Evolutionary conservation across 2,888 invertebrate species (phyloP), one percentile per base, ranked within the genome.

Genomic region (Hypomecis atomaria): DNA sequence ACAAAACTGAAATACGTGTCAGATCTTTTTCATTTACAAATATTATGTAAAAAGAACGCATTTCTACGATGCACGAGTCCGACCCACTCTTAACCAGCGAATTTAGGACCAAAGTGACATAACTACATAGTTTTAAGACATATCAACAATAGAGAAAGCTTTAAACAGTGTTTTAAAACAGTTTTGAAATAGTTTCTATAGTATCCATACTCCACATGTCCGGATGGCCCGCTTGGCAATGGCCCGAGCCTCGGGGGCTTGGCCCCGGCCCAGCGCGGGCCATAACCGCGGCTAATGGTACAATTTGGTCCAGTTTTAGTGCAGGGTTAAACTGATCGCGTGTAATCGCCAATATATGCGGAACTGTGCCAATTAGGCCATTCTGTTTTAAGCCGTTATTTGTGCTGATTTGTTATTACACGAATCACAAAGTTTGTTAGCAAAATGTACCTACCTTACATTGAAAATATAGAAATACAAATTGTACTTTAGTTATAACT

Each of bases 311-410:
- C 56, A 47, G 56, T 56, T 56, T 56, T 38, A 56, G 56, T 47
- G 56, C 47, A 3, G 56, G 56, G 56, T 56, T 56, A 56, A 56
- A 47, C 56, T 56, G 56, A 56, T 56, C 56, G 40, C 38, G 13
- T 48, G 56, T 56, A 40, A 56, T 56, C 45, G 56, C 23, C 56
- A 6, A 56, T 56, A 56, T 47, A n/a, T 38, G 40, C 40, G 23
- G 56, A 56, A 11, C 45, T 33, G 7, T 47, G 56, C 56, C 56
- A 56, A 56, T 56, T 56, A 47, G 56, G 56, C 1, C 47, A 33
- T 8, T 0, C 13, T 6, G 13, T 37, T 45, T 23, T 38, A 56
- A 50, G 36, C 50, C 50, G 38, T 50, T 50, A 38, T 50, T 38
- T 50, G 50, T 0, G 13, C 8, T 13, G 50, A 50, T 50, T 44